Base-by-base conservation (phyloP, 2,113 vertebrate species). In the Notechis scutatus region DNA sequence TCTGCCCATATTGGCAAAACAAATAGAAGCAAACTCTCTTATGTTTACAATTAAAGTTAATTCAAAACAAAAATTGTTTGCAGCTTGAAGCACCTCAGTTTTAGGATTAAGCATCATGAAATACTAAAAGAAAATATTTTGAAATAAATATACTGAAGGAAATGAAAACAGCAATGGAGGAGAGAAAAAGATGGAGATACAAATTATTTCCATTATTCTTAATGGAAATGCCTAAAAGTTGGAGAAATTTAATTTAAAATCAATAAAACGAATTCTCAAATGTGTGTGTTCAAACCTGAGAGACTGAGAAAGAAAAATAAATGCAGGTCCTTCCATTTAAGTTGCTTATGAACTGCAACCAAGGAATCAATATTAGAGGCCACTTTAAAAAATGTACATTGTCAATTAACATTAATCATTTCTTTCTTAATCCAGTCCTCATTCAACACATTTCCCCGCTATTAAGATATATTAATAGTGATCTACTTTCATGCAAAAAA, bases 1-100 rank as follows among this genome's bases (percentile, higher is more conserved):
- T 91, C 26, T 81, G 61, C 57, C 52, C 50, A 89, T 87, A 39
- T 39, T 94, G 87, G 85, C n/a, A 74, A 57, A 45, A 55, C 5
- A 21, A 64, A 90, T 93, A 94, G 92, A 90, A 92, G 56, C 12
- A 21, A 10, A 10, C 87, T 4, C 7, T 69, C 92, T 94, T 92
- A 54, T 85, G 74, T 86, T 57, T 90, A 54, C 92, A 92, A 93
- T 93, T 91, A 81, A 86, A 64, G 11, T 45, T 21, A 56, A 45
- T 6, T 94, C 39, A 47, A 56, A 89, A 90, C 87, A 94, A 94
- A 93, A 89, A 93, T 50, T 57, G 69, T 1, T 1, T 85, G 34
- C n/a, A 12, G 90, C 69, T 85, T 1, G 45, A 81, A 54, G 12
- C 6, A 1, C 20, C 59, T 59, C 59, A 21, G 26, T 39, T 50